Evolutionary conservation across 2,888 invertebrate genomes (phyloP), one percentile per base, ranked within the genome.

Genomic region (Acleris cristana): DNA sequence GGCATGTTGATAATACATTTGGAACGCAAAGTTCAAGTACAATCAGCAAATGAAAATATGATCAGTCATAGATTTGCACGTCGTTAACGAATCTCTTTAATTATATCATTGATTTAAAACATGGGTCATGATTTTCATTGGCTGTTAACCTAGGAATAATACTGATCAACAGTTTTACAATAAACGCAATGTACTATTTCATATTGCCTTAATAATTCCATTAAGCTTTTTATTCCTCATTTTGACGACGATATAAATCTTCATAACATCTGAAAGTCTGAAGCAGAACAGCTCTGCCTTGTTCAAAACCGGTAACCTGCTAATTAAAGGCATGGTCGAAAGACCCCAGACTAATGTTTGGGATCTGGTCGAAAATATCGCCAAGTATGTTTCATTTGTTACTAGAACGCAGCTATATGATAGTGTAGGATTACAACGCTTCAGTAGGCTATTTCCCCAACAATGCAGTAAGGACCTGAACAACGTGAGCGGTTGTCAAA

Each of bases 21-120:
- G 40, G 12, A 16, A 34, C 40, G 21, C 0, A 51, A 55, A 2
- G n/a, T 34, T 23, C 40, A 10, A 60, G 60, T 49, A 60, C 55
- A 44, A 52, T 56, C 65, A 66, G 21, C 65, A 61, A 66, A 66
- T 66, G 65, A 66, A 66, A 45, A 66, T 60, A 66, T 51, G 60
- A 60, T 59, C 53, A 59, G 65, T 65, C 65, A 66, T 57, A 57
- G 60, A 54, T 60, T 65, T 65, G 65, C 65, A 66, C 65, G 65
- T 65, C 65, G 65, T 65, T 65, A 34, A 30, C 14, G 21, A 18
- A 48, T 8, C 18, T 44, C 10, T 48, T 7, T 19, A 56, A 21
- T 34, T 45, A 19, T 18, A 66, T 66, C 61, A 57, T 66, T 48
- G 21, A 57, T 61, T 62, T 62, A 66, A 66, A 66, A 66, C 66